A percentile compares a stretch with the other conserved stretches of the same genome.
phyloP scores from a whole-genome alignment of 2,797 vertebrate species.

The Notamacropus eugenii region DNA sequence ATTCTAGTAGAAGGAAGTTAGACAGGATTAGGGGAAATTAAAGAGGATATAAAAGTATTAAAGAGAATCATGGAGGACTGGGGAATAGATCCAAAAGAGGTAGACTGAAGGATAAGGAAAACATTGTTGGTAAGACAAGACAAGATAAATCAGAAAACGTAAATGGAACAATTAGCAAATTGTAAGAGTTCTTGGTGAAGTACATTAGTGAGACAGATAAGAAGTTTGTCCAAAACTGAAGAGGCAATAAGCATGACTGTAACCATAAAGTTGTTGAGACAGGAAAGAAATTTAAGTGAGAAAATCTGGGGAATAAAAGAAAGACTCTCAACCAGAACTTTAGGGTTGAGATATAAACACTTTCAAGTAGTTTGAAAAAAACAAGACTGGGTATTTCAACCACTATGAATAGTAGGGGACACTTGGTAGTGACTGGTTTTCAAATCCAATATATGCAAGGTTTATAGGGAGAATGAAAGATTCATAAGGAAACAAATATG shows the following conservation, averaged over 20 bases:
- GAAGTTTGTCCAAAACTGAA: not conserved
- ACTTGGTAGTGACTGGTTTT: too few relatives aligned
- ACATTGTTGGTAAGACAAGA: not conserved
- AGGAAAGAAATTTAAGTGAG: not conserved
- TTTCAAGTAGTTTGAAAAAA: too few relatives aligned
- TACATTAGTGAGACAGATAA: not conserved
- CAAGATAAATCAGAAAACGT: not conserved
- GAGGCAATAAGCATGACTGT: not conserved
- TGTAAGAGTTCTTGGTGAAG: not conserved
- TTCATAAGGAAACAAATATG: too few relatives aligned
- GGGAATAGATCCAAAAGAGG: not conserved
- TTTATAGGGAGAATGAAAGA: too few relatives aligned
- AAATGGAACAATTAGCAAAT: not conserved
- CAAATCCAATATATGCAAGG: too few relatives aligned
- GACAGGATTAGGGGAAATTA: not conserved
- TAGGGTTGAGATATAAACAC: too few relatives aligned
- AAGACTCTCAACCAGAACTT: too few relatives aligned
- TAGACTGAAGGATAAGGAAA: not conserved
- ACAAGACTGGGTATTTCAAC: too few relatives aligned
- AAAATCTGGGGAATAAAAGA: not conserved
- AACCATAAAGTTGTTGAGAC: not conserved
- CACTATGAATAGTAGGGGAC: too few relatives aligned
- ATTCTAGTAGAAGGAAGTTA: not conserved
- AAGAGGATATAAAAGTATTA: not conserved
- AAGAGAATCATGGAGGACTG: not conserved